Base-by-base conservation (phyloP, 2,797 vertebrate species). In the Esox masquinongy region DNA sequence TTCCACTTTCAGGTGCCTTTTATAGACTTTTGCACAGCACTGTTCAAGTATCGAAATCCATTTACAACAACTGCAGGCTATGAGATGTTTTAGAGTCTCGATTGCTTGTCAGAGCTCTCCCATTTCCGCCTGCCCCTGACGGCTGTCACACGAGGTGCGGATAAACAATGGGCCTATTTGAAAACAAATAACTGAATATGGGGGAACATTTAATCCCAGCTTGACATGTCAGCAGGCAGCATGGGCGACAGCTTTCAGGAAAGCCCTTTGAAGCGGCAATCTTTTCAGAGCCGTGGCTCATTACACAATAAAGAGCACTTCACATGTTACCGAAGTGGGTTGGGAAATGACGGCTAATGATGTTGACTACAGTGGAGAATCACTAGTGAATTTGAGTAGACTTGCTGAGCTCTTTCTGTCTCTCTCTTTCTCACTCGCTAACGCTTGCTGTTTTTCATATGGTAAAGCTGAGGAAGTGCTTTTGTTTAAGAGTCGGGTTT, bases 251-350 rank as follows among this genome's bases (percentile, higher is more conserved):
- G 84, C 88, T 87, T 92, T 92, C 88, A 85, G 79, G 88, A 87
- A 83, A 73, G 82, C 77, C 89, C 17, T 93, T 93, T 94, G 92
- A 93, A 93, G 94, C 91, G 92, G 88, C 92, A 90, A 89, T 91
- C 88, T 91, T 92, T 90, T 91, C 86, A 89, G 87, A 91, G 88
- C 87, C 86, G 88, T 90, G 91, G 89, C 90, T 93, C 91, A 92
- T 92, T 94, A 90, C 92, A 91, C 93, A 91, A 91, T 91, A 88
- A 92, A 92, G 89, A 88, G 85, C 84, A 85, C 87, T 93, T 93
- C 87, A 88, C 85, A 86, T 87, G 88, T 84, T 88, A 85, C 87
- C 85, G 81, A 85, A 91, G 89, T 91, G 88, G 88, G 85, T 85
- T 84, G 86, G 87, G 88, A 91, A 93, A 89, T 88, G 84, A 88